phyloP scores from a whole-genome alignment of 2,797 vertebrate genomes.

The Alfaro cultratus region DNA sequence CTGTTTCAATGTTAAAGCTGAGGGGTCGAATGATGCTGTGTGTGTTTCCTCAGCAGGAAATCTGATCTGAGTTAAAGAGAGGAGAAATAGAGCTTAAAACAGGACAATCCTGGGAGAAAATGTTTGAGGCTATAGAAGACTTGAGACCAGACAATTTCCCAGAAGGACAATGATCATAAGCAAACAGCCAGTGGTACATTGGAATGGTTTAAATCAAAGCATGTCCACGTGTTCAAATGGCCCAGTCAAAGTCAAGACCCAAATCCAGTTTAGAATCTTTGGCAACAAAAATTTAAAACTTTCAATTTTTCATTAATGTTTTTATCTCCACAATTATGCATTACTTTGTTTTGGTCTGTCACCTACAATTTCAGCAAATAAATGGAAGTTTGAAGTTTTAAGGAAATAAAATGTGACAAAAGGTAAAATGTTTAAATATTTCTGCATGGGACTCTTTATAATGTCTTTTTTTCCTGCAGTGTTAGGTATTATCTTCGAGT shows the following conservation, averaged over 20 bases:
- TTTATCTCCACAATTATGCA: neutral
- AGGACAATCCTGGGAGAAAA: neutral
- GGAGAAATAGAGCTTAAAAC: neutral
- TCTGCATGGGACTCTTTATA: neutral
- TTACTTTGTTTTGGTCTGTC: neutral
- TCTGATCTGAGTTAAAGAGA: neutral
- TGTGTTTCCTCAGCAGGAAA: neutral
- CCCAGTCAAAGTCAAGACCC: neutral
- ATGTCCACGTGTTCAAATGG: neutral
- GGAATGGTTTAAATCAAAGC: neutral
- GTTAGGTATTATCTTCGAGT: conserved; percentile 72
- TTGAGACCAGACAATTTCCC: neutral
- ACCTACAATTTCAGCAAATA: neutral
- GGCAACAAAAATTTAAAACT: neutral
- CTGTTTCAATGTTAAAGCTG: neutral
- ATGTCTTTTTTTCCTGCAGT: conserved; percentile 39
- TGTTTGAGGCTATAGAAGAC: neutral
- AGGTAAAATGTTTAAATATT: neutral
- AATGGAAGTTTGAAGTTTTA: neutral
- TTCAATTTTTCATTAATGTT: neutral
- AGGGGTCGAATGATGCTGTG: neutral
- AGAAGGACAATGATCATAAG: neutral
- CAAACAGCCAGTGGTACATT: neutral
- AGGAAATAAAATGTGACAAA: neutral
- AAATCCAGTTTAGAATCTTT: neutral